phyloP scores from a whole-genome alignment of 2,888 invertebrate species.

The Eupelmus urozonus region DNA sequence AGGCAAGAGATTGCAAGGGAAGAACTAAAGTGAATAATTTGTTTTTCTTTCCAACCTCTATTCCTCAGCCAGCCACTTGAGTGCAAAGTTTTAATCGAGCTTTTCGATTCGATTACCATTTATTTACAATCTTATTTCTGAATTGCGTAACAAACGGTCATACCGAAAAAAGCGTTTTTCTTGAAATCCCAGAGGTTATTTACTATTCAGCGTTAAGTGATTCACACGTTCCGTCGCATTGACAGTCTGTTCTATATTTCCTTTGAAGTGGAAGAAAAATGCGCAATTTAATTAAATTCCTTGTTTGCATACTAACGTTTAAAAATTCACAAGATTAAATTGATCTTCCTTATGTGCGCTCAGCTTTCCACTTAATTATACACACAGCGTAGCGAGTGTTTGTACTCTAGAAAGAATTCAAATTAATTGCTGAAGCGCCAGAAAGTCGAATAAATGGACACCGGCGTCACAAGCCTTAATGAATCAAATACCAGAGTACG shows the following conservation, averaged over 20 bases:
- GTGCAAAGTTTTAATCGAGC: slow-evolving; percentile 66
- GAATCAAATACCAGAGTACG: background rate
- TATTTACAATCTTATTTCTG: slow-evolving; percentile 47
- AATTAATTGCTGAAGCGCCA: background rate
- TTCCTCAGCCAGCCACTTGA: slow-evolving; percentile 46
- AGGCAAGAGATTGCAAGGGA: slow-evolving; percentile 51
- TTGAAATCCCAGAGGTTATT: slow-evolving; percentile 16
- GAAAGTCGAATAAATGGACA: background rate
- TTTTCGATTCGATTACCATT: slow-evolving; percentile 64
- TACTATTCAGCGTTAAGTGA: slow-evolving; percentile 17
- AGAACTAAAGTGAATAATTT: slow-evolving; percentile 65
- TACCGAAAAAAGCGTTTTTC: slow-evolving; percentile 6
- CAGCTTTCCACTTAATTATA: no score
- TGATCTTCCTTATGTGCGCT: background rate
- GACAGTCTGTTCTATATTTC: no score
- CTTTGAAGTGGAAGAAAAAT: no score
- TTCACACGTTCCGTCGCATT: slow-evolving; percentile 28
- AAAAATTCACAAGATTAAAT: background rate
- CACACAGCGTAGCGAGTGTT: no score
- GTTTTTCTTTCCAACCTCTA: slow-evolving; percentile 57
- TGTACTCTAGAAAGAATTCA: background rate
- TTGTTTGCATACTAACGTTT: no score
- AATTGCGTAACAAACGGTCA: slow-evolving; percentile 34
- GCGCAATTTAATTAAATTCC: no score
- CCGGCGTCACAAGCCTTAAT: background rate